Evolutionary conservation across 2,797 vertebrate genomes (phyloP).

Genomic region (Phrynocephalus vlangalii): DNA sequence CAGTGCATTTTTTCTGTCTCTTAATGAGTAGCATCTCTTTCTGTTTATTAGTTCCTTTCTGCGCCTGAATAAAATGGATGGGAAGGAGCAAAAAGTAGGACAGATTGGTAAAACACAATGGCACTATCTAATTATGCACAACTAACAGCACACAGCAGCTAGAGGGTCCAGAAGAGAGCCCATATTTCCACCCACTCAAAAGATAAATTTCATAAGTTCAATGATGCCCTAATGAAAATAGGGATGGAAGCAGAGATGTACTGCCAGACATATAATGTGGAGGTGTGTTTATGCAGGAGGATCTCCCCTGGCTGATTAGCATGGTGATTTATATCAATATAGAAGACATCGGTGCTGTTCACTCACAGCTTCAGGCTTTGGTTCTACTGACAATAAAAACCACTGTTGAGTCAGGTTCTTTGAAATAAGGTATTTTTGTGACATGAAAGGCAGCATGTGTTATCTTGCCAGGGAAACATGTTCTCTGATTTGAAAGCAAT

Average conservation of each 20-base stretch:
- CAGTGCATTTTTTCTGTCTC: background rate
- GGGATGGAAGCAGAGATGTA: background rate
- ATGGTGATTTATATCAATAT: background rate
- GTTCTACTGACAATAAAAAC: too few relatives aligned
- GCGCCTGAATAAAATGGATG: conserved; percentile 17
- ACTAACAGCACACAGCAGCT: background rate
- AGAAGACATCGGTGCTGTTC: conserved; percentile 6
- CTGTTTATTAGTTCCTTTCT: background rate
- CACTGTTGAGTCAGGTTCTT: too few relatives aligned
- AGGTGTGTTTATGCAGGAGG: background rate
- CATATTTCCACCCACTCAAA: background rate
- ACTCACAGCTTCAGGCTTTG: background rate
- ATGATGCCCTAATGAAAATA: background rate
- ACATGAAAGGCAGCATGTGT: too few relatives aligned
- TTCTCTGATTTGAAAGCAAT: too few relatives aligned
- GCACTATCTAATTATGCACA: background rate
- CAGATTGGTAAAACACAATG: background rate
- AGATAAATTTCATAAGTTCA: background rate
- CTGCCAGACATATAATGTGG: background rate
- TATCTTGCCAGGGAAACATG: too few relatives aligned
- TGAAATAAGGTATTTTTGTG: too few relatives aligned
- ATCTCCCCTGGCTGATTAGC: background rate
- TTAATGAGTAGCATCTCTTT: background rate
- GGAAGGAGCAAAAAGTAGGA: background rate
- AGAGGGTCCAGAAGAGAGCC: background rate